Evolutionary conservation across 1,140 invertebrate genomes (phyloP).

Genomic region (Thaumetopoea pityocampa): DNA sequence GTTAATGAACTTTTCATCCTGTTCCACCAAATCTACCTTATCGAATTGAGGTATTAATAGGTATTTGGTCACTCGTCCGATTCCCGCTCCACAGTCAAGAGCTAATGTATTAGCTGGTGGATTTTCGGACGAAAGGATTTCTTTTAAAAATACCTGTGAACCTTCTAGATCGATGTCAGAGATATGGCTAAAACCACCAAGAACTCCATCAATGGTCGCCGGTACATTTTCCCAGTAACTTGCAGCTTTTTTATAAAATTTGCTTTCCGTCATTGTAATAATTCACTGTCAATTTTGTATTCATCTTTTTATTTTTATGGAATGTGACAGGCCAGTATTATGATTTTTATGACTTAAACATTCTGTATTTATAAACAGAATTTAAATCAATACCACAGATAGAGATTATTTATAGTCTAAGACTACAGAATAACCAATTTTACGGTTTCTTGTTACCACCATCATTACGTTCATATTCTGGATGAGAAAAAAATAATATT

Average conservation of each 20-base stretch:
- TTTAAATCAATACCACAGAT: too few species aligned
- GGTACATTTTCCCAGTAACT: conserved; percentile 90
- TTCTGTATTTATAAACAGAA: too few species aligned
- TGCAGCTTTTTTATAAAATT: conserved; percentile 85
- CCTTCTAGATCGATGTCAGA: conserved; percentile 90
- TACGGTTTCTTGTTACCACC: too few species aligned
- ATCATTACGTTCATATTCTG: too few species aligned
- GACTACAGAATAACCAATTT: too few species aligned
- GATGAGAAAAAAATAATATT: too few species aligned
- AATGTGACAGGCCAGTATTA: too few species aligned
- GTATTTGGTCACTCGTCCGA: conserved; percentile 95
- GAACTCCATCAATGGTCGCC: conserved; percentile 95
- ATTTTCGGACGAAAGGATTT: conserved; percentile 77
- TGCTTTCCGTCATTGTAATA: conserved; percentile 30
- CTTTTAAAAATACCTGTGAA: conserved; percentile 88
- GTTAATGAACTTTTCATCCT: conserved; percentile 81
- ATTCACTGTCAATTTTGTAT: background rate
- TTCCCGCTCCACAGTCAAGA: conserved; percentile 97
- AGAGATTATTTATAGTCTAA: too few species aligned
- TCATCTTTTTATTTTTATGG: background rate
- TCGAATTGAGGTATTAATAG: conserved; percentile 90
- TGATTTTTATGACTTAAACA: too few species aligned
- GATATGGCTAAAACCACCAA: conserved; percentile 94
- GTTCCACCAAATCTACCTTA: conserved; percentile 95
- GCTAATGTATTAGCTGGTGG: conserved; percentile 80